phyloP scores from a whole-genome alignment of 2,113 vertebrate genomes.

The Mionectes macconnelli region DNA sequence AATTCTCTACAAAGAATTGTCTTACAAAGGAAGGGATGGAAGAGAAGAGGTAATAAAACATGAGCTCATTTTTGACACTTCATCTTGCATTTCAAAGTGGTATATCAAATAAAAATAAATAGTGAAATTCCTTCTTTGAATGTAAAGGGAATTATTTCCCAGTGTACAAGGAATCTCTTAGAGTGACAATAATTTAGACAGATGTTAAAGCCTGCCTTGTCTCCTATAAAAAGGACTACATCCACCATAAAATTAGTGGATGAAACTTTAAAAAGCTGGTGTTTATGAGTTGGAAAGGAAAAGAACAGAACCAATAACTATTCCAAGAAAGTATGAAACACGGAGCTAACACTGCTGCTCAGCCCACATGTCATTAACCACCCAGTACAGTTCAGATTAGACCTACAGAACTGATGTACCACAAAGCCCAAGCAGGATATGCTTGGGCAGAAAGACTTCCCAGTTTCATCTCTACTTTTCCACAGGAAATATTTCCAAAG shows the following conservation, averaged over 20 bases:
- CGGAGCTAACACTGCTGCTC: background rate
- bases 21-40: background rate
- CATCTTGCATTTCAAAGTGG: background rate
- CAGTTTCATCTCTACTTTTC: background rate
- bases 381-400: background rate
- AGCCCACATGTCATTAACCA: background rate
- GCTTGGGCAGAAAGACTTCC: background rate
- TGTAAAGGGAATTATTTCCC: background rate
- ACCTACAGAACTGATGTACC: background rate
- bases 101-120: background rate
- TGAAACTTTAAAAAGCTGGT: background rate
- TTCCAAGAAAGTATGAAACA: background rate
- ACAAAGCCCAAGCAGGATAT: background rate
- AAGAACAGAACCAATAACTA: background rate
- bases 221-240: background rate
- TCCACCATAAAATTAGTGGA: background rate
- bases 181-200: background rate
- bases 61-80: background rate
- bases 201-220: background rate
- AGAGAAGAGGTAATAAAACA: background rate
- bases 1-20: background rate
- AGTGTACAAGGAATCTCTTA: background rate
- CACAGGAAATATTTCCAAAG: background rate
- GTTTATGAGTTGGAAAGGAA: background rate
- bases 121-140: background rate